phyloP scores from a whole-genome alignment of 2,888 invertebrate genomes.

The Scaptomyza tumidula region DNA sequence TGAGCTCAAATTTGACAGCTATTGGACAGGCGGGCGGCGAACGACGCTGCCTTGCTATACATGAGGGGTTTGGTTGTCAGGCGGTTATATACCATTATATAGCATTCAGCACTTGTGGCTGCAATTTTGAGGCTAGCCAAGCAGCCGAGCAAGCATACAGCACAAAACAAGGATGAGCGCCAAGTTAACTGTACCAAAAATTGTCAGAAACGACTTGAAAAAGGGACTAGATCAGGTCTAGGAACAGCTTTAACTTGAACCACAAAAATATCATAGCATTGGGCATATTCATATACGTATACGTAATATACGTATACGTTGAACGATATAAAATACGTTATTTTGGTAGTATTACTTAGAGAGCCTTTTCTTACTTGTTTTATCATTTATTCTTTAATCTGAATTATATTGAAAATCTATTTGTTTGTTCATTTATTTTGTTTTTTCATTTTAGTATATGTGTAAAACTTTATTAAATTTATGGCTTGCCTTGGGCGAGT shows the following conservation, averaged over 20 bases:
- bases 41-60: neutral
- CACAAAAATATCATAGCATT: neutral
- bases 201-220: neutral
- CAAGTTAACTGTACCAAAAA: constrained; percentile 11
- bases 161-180: constrained; percentile 18
- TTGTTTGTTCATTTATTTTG: neutral
- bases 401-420: neutral
- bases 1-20: constrained; percentile 72
- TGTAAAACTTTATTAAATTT: neutral
- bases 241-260: neutral
- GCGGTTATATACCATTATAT: neutral
- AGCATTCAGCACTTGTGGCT: constrained; percentile 27
- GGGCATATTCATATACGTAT: neutral
- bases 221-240: neutral
- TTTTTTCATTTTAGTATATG: neutral
- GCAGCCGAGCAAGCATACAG: constrained; percentile 12
- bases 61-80: neutral
- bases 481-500: neutral
- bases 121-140: constrained; percentile 45
- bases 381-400: neutral
- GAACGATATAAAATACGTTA: too few species aligned
- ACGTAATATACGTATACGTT: neutral
- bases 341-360: too few species aligned
- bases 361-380: too few species aligned
- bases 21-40: constrained; percentile 54